Evolutionary conservation across 2,888 invertebrate species (phyloP).

Genomic region (Noctuana brunneofusca): DNA sequence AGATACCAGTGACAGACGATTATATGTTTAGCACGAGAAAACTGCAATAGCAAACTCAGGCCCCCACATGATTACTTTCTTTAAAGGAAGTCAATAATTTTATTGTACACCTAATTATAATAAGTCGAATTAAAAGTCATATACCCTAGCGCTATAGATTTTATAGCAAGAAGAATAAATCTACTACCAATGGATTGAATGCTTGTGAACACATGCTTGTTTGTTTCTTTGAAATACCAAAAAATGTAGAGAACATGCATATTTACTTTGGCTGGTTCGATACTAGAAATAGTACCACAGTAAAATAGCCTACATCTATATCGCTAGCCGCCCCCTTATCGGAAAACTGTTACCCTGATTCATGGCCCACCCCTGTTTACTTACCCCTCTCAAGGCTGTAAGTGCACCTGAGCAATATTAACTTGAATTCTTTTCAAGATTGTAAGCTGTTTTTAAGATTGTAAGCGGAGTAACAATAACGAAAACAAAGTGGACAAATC

Average conservation of each 20-base stretch:
- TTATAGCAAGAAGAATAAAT: too few species aligned
- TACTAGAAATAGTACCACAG: conserved; percentile 78
- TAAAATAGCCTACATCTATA: conserved; percentile 73
- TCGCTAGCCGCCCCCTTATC: conserved; percentile 65
- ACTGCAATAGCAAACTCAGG: too few species aligned
- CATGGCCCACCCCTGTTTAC: conserved; percentile 68
- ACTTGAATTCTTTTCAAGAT: conserved; percentile 3
- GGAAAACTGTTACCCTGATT: conserved; percentile 78
- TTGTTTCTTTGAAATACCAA: neutral
- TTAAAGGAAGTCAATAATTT: too few species aligned
- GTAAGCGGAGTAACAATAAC: conserved; percentile 3
- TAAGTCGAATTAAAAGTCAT: too few species aligned
- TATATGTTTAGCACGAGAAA: too few species aligned
- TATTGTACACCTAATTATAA: too few species aligned
- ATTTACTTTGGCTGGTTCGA: conserved; percentile 47
- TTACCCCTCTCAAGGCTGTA: conserved; percentile 46
- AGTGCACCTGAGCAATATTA: conserved; percentile 43
- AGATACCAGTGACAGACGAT: too few species aligned
- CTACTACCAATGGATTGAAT: too few species aligned
- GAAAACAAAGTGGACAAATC: neutral
- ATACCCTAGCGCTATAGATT: too few species aligned
- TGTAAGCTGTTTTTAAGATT: conserved; percentile 9
- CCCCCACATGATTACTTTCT: too few species aligned
- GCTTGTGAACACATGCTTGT: too few species aligned
- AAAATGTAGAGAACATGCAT: neutral